Conservation (phyloP, 2,888 invertebrate species). For the Liodrosophila aerea region DNA sequence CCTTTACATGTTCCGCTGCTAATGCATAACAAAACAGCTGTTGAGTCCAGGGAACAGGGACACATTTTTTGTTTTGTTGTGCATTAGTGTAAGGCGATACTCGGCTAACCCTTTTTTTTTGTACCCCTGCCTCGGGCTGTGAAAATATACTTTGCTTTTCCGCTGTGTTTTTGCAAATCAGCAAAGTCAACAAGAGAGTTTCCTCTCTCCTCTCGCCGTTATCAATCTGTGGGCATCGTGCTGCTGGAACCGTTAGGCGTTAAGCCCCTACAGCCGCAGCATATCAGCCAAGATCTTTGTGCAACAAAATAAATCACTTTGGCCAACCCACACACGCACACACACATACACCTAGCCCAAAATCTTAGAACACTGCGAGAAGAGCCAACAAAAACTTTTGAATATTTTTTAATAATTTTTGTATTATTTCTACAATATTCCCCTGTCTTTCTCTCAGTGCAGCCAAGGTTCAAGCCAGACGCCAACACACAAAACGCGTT, state of each 20-base stretch:
- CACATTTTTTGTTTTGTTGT: background rate
- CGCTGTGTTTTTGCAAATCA: conserved; percentile 55
- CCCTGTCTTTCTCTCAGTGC: background rate
- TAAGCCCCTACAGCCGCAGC: conserved; percentile 39
- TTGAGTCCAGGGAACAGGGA: conserved; percentile 20
- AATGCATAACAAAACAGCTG: conserved; percentile 64
- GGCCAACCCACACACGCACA: conserved; percentile 42
- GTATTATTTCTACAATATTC: too few relatives aligned
- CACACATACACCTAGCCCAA: conserved; percentile 10
- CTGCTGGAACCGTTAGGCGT: conserved; percentile 53
- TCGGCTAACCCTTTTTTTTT: conserved; percentile 54
- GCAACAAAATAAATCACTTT: conserved; percentile 58
- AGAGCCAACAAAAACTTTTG: too few relatives aligned
- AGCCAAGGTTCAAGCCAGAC: conserved; percentile 29
- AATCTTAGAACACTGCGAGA: background rate
- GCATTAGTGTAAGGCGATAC: conserved; percentile 56
- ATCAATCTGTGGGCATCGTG: conserved; percentile 57
- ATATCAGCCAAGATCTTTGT: conserved; percentile 33
- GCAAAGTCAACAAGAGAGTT: conserved; percentile 61
- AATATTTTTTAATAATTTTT: too few relatives aligned
- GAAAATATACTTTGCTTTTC: conserved; percentile 10
- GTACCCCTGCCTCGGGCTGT: background rate
- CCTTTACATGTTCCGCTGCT: conserved; percentile 36
- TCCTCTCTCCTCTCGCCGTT: conserved; percentile 16
- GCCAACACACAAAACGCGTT: background rate